phyloP scores from a whole-genome alignment of 2,888 invertebrate species.

The Heliconius hortense region DNA sequence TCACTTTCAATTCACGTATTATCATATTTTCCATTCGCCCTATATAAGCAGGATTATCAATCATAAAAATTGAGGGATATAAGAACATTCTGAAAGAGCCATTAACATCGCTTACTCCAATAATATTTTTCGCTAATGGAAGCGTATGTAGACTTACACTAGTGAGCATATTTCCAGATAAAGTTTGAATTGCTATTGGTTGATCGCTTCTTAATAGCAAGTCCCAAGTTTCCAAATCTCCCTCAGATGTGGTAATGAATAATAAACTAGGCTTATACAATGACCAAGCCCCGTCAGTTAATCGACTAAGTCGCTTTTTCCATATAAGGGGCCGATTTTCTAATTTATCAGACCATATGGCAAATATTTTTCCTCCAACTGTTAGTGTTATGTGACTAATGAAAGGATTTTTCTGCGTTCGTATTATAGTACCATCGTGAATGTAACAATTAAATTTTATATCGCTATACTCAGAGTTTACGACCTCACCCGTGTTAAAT shows the following conservation, averaged over 20 bases:
- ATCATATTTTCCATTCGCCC: slow-evolving; percentile 72
- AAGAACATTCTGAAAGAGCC: slow-evolving; percentile 86
- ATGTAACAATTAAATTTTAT: slow-evolving; percentile 75
- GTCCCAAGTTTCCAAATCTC: slow-evolving; percentile 91
- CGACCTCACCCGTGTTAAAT: slow-evolving; percentile 82
- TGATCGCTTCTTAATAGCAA: slow-evolving; percentile 86
- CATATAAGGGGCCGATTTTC: slow-evolving; percentile 84
- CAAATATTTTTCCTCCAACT: slow-evolving; percentile 88
- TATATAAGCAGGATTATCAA: slow-evolving; percentile 66
- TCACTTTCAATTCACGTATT: slow-evolving; percentile 77
- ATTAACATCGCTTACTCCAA: slow-evolving; percentile 86
- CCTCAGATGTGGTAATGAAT: slow-evolving; percentile 87
- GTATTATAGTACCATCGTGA: slow-evolving; percentile 87
- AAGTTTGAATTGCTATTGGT: slow-evolving; percentile 84
- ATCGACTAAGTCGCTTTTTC: slow-evolving; percentile 81
- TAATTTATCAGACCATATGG: slow-evolving; percentile 87
- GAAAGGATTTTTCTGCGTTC: slow-evolving; percentile 83
- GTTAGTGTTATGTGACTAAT: slow-evolving; percentile 84
- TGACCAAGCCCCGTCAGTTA: slow-evolving; percentile 89
- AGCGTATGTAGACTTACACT: slow-evolving; percentile 83
- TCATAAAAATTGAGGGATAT: slow-evolving; percentile 79
- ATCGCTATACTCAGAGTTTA: slow-evolving; percentile 82
- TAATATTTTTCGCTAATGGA: slow-evolving; percentile 80
- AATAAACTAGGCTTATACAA: slow-evolving; percentile 87
- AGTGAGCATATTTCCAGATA: slow-evolving; percentile 86